Conservation (phyloP, 2,888 invertebrate species). For the Zootermopsis nevadensis region DNA sequence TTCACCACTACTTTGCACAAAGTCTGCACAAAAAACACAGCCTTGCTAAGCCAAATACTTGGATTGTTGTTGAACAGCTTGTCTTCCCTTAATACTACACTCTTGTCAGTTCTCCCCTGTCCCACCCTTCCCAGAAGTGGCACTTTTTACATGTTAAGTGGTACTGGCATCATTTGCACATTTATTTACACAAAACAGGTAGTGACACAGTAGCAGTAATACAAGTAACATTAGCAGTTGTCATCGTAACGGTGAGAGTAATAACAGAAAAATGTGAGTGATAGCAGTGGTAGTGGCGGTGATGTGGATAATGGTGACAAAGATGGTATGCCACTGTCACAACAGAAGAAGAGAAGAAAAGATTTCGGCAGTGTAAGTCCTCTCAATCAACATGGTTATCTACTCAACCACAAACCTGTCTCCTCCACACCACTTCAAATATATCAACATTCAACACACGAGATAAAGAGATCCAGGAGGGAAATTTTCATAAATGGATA, state of each 20-base stretch:
- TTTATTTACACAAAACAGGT: constrained; percentile 32
- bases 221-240: constrained; percentile 12
- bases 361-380: constrained; percentile 42
- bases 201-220: constrained; percentile 24
- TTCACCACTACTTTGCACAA: constrained; percentile 41
- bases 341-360: constrained; percentile 37
- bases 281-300: background rate
- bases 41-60: constrained; percentile 72
- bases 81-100: background rate
- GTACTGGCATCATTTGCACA: constrained; percentile 25
- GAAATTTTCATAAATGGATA: constrained; percentile 21
- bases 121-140: constrained; percentile 1
- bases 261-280: background rate
- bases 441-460: constrained; percentile 34
- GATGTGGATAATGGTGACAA: constrained; percentile 5
- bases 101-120: constrained; percentile 18
- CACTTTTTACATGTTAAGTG: background rate
- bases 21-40: constrained; percentile 63
- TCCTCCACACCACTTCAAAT: constrained; percentile 12
- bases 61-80: constrained; percentile 57
- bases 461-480: constrained; percentile 36
- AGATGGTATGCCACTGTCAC: background rate
- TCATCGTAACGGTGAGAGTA: background rate
- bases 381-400: background rate
- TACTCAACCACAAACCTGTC: constrained; percentile 21